Evolutionary conservation across 2,113 vertebrate species (phyloP), one percentile per base, ranked within the genome.

Genomic region (Panthera leo): DNA sequence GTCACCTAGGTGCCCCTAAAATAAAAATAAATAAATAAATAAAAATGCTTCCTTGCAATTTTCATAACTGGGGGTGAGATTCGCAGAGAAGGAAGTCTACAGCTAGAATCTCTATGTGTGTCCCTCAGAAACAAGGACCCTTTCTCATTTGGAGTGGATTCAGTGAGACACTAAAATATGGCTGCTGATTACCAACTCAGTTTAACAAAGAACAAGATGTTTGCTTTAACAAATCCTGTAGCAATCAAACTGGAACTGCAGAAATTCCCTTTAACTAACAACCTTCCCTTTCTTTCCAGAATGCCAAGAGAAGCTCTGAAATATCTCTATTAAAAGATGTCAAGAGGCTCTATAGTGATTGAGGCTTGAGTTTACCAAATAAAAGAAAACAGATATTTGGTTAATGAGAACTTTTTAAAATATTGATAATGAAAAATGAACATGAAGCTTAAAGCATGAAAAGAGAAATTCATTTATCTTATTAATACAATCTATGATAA

Each of bases 401-500:
- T 79, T 98, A 97, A 97, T 98, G 93, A 98, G 89, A 98, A 91
- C 82, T 93, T 96, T 84, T 75, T 12, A 31, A 89, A 92, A 51
- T 92, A 97, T 61, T 97, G 91, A 51, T 96, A 97, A 97, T 98
- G 95, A 98, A 98, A 98, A 98, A 98, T 97, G 65, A 96, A 98
- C 96, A 79, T 8, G 83, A 83, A 97, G 63, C 65, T 98, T 98
- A 97, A 97, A 97, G 21, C 71, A 92, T 95, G 89, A 98, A 98
- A 98, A 98, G 94, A 98, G 78, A 87, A 94, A 51, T 70, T 42
- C 55, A 92, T 96, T 97, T 96, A 79, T 39, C 67, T 97, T 97
- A 95, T 97, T 97, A 98, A 97, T 94, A 97, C 27, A 94, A 92
- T 68, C 55, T 90, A 95, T 98, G 94, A 94, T 98, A 97, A 97